phyloP scores from a whole-genome alignment of 2,113 vertebrate species.

The Epinephelus cyanopodus region DNA sequence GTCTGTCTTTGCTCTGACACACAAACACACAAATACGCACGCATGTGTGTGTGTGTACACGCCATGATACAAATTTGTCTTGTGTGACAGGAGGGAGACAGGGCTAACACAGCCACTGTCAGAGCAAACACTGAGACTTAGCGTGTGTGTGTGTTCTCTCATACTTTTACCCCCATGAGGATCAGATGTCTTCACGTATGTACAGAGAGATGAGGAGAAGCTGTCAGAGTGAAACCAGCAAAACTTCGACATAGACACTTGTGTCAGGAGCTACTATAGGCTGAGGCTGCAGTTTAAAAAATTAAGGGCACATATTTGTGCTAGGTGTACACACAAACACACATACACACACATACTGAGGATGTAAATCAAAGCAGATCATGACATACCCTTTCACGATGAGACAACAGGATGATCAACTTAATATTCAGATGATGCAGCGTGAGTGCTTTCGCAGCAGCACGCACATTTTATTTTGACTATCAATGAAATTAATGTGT shows the following conservation, averaged over 20 bases:
- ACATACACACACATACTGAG: neutral
- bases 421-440: neutral
- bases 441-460: neutral
- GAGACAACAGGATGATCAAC: neutral
- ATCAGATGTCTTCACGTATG: slow-evolving; percentile 19
- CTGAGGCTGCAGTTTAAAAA: neutral
- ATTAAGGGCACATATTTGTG: neutral
- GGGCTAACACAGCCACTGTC: slow-evolving; percentile 32
- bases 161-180: slow-evolving; percentile 21
- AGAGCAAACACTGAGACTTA: slow-evolving; percentile 32
- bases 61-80: slow-evolving; percentile 2
- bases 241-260: neutral
- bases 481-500: neutral
- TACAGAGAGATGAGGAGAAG: slow-evolving; percentile 32
- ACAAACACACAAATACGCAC: neutral
- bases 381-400: neutral
- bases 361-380: neutral
- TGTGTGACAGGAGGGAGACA: slow-evolving; percentile 24
- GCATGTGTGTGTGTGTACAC: neutral
- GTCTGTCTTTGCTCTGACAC: slow-evolving; percentile 1
- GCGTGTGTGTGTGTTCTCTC: neutral
- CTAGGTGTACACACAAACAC: neutral
- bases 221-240: slow-evolving; percentile 28
- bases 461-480: neutral
- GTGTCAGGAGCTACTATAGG: neutral